Percentiles rank a stretch among this genome's conserved stretches.
phyloP scores from a whole-genome alignment of 2,888 invertebrate species.

The Lasioglossum morio region DNA sequence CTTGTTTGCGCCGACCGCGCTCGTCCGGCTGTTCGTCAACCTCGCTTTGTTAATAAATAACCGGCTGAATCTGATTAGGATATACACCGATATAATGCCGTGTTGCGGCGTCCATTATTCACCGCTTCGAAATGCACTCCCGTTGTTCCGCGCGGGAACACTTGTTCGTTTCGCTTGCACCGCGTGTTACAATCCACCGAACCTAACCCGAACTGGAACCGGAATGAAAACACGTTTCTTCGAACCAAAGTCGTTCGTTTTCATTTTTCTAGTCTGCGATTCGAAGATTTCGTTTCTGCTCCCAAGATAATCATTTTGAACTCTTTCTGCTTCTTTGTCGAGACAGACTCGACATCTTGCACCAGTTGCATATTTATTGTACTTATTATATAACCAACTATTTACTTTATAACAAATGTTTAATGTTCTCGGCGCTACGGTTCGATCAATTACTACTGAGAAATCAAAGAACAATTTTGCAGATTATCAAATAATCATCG shows the following conservation, averaged over 20 bases:
- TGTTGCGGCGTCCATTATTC: constrained; percentile 10
- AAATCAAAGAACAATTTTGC: too few species aligned
- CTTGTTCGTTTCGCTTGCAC: not conserved
- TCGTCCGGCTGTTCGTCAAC: not conserved
- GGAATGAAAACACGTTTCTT: not conserved
- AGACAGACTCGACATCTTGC: too few species aligned
- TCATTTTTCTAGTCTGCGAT: not conserved
- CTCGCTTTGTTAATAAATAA: constrained; percentile 21
- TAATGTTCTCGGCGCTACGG: too few species aligned
- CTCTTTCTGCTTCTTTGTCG: too few species aligned
- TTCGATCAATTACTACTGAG: too few species aligned
- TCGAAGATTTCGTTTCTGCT: not conserved
- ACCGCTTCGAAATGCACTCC: not conserved
- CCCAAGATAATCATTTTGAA: too few species aligned
- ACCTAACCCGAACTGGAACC: not conserved
- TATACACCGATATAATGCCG: not conserved
- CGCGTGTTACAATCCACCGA: not conserved
- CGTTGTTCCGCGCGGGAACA: not conserved
- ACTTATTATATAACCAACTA: too few species aligned
- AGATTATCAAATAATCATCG: too few species aligned
- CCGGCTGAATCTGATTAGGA: not conserved
- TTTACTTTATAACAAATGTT: too few species aligned
- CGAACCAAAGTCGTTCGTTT: not conserved
- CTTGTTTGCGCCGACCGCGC: constrained; percentile 4
- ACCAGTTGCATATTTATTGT: too few species aligned